Base-by-base conservation (phyloP, 2,113 vertebrate species). In the Zingel zingel region DNA sequence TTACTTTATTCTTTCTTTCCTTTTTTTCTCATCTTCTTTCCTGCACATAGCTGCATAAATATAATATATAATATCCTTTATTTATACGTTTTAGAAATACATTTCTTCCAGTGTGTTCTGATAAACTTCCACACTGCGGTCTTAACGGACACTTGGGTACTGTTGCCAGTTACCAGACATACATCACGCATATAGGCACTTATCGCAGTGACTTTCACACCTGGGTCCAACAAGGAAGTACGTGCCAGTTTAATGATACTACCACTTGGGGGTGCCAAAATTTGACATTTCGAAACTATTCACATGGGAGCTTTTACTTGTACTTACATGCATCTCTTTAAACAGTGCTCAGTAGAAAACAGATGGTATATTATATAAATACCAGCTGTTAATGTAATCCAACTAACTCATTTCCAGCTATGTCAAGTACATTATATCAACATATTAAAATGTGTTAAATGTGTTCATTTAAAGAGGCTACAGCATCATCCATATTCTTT, bases 251-350 rank as follows among this genome's bases (percentile, higher is more conserved):
- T 74, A 7, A 30, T 43, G 19, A 36, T 33, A 11, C n/a, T 2
- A 45, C 62, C 39, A 67, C 39, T 47, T 16, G 43, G 14, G 63
- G 39, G 51, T 58, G 74, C 74, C 63, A 77, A 33, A 58, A 25
- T 6, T 23, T 15, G 8, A 19, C 15, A 23, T 61, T 43, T 43
- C 10, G 2, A 43, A 43, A 43, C 2, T 43, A 43, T 43, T 43
- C 39, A 43, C 39, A 36, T 69, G 6, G 67, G 4, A 13, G 65
- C 11, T 51, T 51, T 48, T 65, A 16, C 39, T 43, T 43, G 39
- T 13, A 6, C 25, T 68, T 21, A 6, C 43, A 47, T 47, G 30
- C 30, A 15, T 21, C 15, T 54, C 39, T 43, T 43, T 43, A 43
- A 43, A 43, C 9, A 39, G 13, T 16, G 18, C 16, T 25, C 36